Percentiles rank a stretch among this genome's conserved stretches.
These are phyloP conservation scores for Ernsta delagoae DNA, from an alignment of 2,888 invertebrate genomes.

Conservation along the genomic window DNA sequence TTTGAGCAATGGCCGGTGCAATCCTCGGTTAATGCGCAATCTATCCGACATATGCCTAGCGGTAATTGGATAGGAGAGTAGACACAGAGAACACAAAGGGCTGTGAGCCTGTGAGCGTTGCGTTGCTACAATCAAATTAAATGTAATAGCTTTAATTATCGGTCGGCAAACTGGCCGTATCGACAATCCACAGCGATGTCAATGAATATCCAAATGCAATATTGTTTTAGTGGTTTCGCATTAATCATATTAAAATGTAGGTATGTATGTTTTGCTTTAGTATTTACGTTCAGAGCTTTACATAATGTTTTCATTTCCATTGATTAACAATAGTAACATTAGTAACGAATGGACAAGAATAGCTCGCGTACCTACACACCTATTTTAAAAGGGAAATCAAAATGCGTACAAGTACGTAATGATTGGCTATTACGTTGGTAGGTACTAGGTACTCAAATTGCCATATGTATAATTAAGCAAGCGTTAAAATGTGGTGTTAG, in stretches of 20 bases:
- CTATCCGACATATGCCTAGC: constrained; percentile 53
- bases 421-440: constrained; percentile 21
- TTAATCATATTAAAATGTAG: constrained; percentile 9
- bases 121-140: constrained; percentile 78
- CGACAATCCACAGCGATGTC: constrained; percentile 47
- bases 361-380: too few relatives aligned
- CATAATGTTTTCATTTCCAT: background rate
- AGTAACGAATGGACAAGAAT: background rate
- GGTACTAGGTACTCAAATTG: constrained; percentile 24
- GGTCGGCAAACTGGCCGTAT: constrained; percentile 60
- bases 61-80: constrained; percentile 46
- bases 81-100: constrained; percentile 52
- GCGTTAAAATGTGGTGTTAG: constrained; percentile 62
- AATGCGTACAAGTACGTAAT: background rate
- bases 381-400: too few relatives aligned
- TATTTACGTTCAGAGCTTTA: constrained; percentile 4
- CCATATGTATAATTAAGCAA: constrained; percentile 51
- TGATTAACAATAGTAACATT: background rate
- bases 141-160: constrained; percentile 78
- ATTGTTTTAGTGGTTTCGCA: constrained; percentile 32
- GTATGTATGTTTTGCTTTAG: constrained; percentile 3
- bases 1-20: constrained; percentile 71
- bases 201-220: constrained; percentile 27
- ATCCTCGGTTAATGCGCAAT: constrained; percentile 61
- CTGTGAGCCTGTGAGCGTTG: constrained; percentile 64